A percentile compares a stretch with the other conserved stretches of the same genome.
Conservation (phyloP, 2,888 invertebrate genomes). For the Macaria notata region DNA sequence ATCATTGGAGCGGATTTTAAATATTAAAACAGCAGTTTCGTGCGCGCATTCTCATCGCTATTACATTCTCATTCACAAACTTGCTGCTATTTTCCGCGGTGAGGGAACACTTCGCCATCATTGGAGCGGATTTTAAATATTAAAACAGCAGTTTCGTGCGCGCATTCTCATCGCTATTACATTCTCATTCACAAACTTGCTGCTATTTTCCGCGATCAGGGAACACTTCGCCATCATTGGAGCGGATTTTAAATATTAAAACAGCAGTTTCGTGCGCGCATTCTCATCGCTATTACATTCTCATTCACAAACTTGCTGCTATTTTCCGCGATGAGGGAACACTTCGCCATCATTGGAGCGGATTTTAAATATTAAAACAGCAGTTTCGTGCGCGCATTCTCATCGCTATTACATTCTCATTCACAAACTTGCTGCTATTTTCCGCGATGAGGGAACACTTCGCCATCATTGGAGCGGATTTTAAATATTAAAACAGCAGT, state of each 20-base stretch:
- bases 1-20: constrained; percentile 2
- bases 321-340: not conserved
- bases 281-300: constrained; percentile 1
- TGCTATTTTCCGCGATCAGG: not conserved
- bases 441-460: constrained; percentile 1
- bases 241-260: not conserved
- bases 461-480: constrained; percentile 1
- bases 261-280: too few species aligned
- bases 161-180: not conserved
- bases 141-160: too few species aligned
- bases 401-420: constrained; percentile 1
- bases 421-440: not conserved
- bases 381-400: too few species aligned
- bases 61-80: constrained; percentile 2
- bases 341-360: constrained; percentile 1
- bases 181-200: constrained; percentile 2
- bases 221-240: constrained; percentile 3
- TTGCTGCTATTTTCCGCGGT: not conserved
- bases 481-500: too few species aligned
- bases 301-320: constrained; percentile 1
- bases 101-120: constrained; percentile 1
- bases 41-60: constrained; percentile 1
- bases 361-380: too few species aligned
- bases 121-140: constrained; percentile 1
- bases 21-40: too few species aligned